phyloP scores from a whole-genome alignment of 2,888 invertebrate species.

The Campoplex capitator region DNA sequence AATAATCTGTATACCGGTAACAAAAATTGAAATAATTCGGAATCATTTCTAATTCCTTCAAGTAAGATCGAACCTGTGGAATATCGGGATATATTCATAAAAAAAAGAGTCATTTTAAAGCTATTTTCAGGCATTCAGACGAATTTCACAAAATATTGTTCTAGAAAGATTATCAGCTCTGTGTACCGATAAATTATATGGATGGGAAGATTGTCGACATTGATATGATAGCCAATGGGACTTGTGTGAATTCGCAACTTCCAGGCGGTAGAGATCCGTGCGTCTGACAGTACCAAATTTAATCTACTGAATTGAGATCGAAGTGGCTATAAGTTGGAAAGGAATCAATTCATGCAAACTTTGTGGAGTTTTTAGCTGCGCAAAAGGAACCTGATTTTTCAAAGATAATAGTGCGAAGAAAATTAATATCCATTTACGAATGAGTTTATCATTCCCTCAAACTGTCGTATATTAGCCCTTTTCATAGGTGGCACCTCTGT shows the following conservation, averaged over 20 bases:
- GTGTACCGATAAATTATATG: slow-evolving; percentile 78
- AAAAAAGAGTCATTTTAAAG: no score
- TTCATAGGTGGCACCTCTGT: background rate
- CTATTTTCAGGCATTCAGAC: background rate
- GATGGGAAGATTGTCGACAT: slow-evolving; percentile 20
- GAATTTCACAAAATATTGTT: slow-evolving; percentile 19
- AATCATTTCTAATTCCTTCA: background rate
- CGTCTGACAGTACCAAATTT: slow-evolving; percentile 45
- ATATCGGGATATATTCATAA: no score
- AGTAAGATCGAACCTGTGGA: background rate
- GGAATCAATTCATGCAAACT: background rate
- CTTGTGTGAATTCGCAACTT: slow-evolving; percentile 16
- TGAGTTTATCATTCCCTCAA: background rate
- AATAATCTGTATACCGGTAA: background rate
- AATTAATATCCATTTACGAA: background rate
- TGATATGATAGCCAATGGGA: slow-evolving; percentile 55
- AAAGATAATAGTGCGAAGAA: background rate
- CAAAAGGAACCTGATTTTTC: slow-evolving; percentile 22
- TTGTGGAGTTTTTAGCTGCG: background rate
- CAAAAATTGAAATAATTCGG: background rate
- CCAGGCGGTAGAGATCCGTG: background rate
- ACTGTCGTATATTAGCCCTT: background rate
- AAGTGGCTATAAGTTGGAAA: background rate
- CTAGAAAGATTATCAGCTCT: slow-evolving; percentile 77
- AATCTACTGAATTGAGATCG: slow-evolving; percentile 35